Percentiles rank a stretch among this genome's conserved stretches.
Conservation (phyloP, 2,113 vertebrate genomes). For the Plestiodon gilberti region DNA sequence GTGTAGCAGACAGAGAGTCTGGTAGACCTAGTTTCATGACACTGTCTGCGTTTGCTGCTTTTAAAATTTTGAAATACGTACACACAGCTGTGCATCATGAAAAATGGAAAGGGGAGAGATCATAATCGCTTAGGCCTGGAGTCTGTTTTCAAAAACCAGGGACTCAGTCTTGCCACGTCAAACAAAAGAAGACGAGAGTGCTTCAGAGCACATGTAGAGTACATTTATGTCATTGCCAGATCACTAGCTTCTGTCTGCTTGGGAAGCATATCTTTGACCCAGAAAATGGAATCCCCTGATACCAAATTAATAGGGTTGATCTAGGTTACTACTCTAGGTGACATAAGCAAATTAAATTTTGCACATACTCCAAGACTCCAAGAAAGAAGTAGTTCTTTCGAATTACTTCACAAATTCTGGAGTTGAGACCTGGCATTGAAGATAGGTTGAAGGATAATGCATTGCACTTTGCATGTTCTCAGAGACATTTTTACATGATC, state of each 20-base stretch:
- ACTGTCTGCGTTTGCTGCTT: not conserved
- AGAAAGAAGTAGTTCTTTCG: no score
- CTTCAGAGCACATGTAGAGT: not conserved
- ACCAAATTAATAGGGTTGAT: not conserved
- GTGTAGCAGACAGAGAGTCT: not conserved
- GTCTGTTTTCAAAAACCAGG: not conserved
- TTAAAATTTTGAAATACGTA: not conserved
- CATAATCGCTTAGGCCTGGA: no score
- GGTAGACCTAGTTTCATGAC: not conserved
- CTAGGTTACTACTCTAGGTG: not conserved
- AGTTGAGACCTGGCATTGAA: not conserved
- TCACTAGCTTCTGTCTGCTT: not conserved
- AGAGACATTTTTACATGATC: not conserved
- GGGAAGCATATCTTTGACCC: not conserved
- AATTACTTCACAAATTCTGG: not conserved
- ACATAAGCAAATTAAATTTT: not conserved
- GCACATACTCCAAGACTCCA: not conserved
- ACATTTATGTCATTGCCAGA: not conserved
- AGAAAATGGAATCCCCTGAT: no score
- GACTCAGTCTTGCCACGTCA: not conserved
- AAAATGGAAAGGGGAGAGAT: not conserved
- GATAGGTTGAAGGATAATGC: not conserved
- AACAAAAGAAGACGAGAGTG: not conserved
- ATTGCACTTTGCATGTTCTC: not conserved
- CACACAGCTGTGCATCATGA: not conserved